Conservation (phyloP, 37 sponge, comb jelly and placozoan species). For the Chondrilla cf. caribensis region DNA sequence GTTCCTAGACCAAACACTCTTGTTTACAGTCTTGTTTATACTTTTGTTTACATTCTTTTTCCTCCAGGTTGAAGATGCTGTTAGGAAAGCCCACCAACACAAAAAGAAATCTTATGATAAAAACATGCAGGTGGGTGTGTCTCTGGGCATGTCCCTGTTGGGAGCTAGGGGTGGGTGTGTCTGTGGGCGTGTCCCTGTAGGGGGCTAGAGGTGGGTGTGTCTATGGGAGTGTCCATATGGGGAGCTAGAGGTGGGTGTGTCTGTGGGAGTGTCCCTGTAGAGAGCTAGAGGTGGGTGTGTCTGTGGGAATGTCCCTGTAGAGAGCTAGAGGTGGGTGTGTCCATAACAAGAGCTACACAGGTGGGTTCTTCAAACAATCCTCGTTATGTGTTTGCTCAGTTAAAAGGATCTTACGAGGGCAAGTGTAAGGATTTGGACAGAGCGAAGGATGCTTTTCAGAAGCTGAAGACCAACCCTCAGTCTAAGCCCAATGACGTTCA, state of each 20-base stretch:
- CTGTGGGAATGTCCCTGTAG: neutral
- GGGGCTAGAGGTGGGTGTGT: neutral
- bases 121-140: conserved; percentile 43
- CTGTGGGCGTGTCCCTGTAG: conserved; percentile 1
- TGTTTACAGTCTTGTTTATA: too few relatives aligned
- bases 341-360: too few relatives aligned
- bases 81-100: conserved; percentile 58
- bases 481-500: conserved; percentile 53
- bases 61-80: conserved; percentile 68
- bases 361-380: too few relatives aligned
- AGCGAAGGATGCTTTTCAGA: conserved; percentile 59
- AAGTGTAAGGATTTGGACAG: conserved; percentile 79
- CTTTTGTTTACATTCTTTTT: too few relatives aligned
- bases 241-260: neutral
- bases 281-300: neutral
- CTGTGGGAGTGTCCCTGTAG: neutral
- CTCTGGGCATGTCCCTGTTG: neutral
- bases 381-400: too few relatives aligned
- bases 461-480: conserved; percentile 37
- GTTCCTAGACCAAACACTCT: too few relatives aligned
- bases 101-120: conserved; percentile 69
- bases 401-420: conserved; percentile 56
- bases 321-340: neutral
- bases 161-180: conserved; percentile 20
- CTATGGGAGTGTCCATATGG: neutral